A percentile compares a stretch with the other conserved stretches of the same genome.
Evolutionary conservation across 53 echinoderm and acorn worm species (phyloP).

Genomic region (Pentamera pediparva): DNA sequence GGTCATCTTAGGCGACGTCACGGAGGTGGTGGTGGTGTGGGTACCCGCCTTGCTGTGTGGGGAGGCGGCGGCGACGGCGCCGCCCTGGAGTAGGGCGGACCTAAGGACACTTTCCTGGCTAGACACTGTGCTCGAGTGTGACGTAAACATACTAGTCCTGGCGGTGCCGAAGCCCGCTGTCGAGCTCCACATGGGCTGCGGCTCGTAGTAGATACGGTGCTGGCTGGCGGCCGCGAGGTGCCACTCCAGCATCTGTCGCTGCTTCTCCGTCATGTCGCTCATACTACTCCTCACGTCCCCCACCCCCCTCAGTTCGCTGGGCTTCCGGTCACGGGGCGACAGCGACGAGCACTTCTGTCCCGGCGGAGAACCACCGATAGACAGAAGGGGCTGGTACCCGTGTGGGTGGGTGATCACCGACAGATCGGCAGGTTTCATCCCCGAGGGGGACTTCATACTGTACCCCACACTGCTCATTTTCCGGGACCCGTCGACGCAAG

Average conservation of each 20-base stretch:
- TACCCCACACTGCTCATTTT: constrained; percentile 5
- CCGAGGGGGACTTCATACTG: not conserved
- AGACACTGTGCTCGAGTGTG: constrained; percentile 16
- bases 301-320: constrained; percentile 27
- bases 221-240: constrained; percentile 52
- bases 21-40: constrained; percentile 9
- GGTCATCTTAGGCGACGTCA: constrained; percentile 28
- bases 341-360: constrained; percentile 9
- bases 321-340: constrained; percentile 41
- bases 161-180: constrained; percentile 17
- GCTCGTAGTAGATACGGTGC: constrained; percentile 24
- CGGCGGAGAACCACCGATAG: constrained; percentile 20
- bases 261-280: constrained; percentile 46
- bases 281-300: no score
- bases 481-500: not conserved
- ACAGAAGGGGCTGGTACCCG: constrained; percentile 28
- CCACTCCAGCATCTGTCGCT: constrained; percentile 71
- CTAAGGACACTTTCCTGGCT: constrained; percentile 41
- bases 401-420: constrained; percentile 17
- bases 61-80: constrained; percentile 29
- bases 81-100: constrained; percentile 28
- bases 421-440: not conserved
- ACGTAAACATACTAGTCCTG: constrained; percentile 24
- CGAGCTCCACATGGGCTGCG: constrained; percentile 7
- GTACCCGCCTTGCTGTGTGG: constrained; percentile 24